Base-by-base conservation (phyloP, 1,140 invertebrate species). In the Sycophaga agraensis region DNA sequence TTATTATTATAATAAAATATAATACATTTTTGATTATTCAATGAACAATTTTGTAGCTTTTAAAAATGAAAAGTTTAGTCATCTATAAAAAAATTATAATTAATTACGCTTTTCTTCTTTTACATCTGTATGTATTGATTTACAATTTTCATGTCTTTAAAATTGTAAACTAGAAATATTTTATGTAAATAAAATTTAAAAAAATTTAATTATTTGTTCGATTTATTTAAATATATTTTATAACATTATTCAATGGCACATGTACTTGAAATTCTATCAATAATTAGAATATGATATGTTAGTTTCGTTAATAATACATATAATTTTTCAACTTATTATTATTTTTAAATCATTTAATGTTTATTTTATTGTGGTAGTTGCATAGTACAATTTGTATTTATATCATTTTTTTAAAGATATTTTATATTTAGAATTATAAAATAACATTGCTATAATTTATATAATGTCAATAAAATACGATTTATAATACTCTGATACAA, bases 141-240 rank as follows among this genome's bases (percentile, higher is more conserved):
- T 49, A 63, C 45, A 42, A 43, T 61, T 50, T 49, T 48, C 24
- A 48, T 43, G 35, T 45, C 35, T 56, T 26, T 53, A 48, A 66
- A 26, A 60, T 42, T 24, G 12, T 53, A 54, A 39, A 48, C 17
- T 60, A 63, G 8, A 40, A 14, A n/a, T 59, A 60, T 56, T 61
- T 31, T 66, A 46, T 67, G 45, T 45, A 57, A 58, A 40, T 62
- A 54, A 62, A 59, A 46, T 53, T 42, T 54, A n/a, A 50, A 58
- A 24, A 59, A 46, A 59, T 64, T 64, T 58, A 59, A 11, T 59
- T 54, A 49, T 46, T 26, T 1, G 5, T 46, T 16, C 16, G 19
- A 24, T 16, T 0, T 53, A 17, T 34, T 43, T 37, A 34, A 59
- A n/a, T 31, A n/a, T n/a, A n/a, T n/a, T n/a, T n/a, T n/a, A n/a